Percentiles rank a stretch among this genome's conserved stretches.
phyloP scores from a whole-genome alignment of 2,888 invertebrate genomes.

The Cacoxenus indagator region DNA sequence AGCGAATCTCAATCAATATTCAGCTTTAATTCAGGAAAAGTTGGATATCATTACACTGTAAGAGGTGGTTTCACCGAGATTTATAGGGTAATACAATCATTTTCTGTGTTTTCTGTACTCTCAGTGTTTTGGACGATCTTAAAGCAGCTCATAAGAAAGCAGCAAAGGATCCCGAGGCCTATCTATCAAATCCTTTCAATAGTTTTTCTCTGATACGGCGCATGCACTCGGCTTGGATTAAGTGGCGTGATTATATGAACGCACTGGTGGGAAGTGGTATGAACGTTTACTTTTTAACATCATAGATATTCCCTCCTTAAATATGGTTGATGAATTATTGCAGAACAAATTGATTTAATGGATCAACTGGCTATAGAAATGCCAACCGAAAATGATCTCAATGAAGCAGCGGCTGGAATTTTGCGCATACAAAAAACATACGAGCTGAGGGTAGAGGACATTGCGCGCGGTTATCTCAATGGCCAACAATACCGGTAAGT shows the following conservation, averaged over 20 bases:
- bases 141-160: neutral
- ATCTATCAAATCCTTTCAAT: slow-evolving; percentile 40
- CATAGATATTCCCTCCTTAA: neutral
- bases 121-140: slow-evolving; percentile 18
- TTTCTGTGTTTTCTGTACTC: neutral
- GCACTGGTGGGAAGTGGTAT: slow-evolving; percentile 29
- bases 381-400: neutral
- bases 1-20: neutral
- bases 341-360: slow-evolving; percentile 3
- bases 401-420: neutral
- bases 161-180: slow-evolving; percentile 19
- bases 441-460: neutral
- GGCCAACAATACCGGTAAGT: slow-evolving; percentile 4
- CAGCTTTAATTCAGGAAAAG: neutral
- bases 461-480: neutral
- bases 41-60: neutral
- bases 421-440: slow-evolving; percentile 4
- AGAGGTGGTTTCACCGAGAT: neutral
- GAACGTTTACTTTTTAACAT: neutral
- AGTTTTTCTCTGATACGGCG: slow-evolving; percentile 42
- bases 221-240: slow-evolving; percentile 42
- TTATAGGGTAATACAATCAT: neutral
- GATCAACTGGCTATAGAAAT: neutral
- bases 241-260: slow-evolving; percentile 25
- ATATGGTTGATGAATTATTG: neutral